Base-by-base conservation (phyloP, 2,888 invertebrate genomes). In the Pristionchus exspectatus region DNA sequence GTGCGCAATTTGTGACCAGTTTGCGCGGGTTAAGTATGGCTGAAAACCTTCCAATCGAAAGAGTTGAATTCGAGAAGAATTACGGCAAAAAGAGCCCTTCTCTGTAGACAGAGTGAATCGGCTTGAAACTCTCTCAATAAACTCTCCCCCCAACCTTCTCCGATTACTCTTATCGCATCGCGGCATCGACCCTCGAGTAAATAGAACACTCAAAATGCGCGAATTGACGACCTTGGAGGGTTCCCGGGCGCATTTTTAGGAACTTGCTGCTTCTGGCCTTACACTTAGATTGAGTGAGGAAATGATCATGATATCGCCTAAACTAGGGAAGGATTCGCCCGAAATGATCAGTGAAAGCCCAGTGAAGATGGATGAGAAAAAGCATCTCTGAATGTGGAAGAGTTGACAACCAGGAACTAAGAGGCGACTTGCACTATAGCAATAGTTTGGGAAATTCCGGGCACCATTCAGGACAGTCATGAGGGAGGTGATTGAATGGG, bases 51-150 rank as follows among this genome's bases (percentile, higher is more conserved):
- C 27, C 24, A 27, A 81, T n/a, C n/a, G 81, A 81, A 12, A 24
- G 77, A 77, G 77, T 21, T 18, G 10, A 77, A 81, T 27, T 81
- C 50, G 81, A 54, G 81, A 44, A 54, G 81, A 27, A 54, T 81
- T 50, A n/a, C 24, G 81, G 81, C 18, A 54, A 81, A 81, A 81
- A 81, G 81, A n/a, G n/a, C n/a, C n/a, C n/a, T 3, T 50, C n/a
- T 18, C 81, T 50, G n/a, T 81, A 54, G 81, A n/a, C 81, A 81
- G 50, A 54, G 81, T 81, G 81, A 81, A 81, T 81, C 81, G 81
- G n/a, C n/a, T 81, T 81, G 81, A 81, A 54, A 81, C 81, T 50
- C 77, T 44, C 77, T 69, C 14, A 16, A 12, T 81, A 74, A 74
- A 74, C 81, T 81, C 50, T 50, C 81, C 27, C 50, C 50, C 9